Evolutionary conservation across 2,888 invertebrate species (phyloP).

Genomic region (Lasioglossum malachurum): DNA sequence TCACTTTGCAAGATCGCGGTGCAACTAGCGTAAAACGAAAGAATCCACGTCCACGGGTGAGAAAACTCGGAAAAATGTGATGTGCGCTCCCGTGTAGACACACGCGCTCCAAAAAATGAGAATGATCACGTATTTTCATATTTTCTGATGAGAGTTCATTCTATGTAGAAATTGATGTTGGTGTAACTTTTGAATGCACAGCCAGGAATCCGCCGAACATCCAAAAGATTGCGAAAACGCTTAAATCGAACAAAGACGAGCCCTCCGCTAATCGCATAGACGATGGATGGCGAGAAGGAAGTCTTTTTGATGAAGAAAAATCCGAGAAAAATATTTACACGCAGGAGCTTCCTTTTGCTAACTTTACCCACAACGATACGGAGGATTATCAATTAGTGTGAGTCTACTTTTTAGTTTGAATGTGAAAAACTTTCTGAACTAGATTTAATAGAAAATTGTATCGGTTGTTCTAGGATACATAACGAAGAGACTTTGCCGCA

Average conservation of each 20-base stretch:
- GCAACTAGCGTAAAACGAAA: constrained; percentile 45
- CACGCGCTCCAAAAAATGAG: neutral
- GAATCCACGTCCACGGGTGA: constrained; percentile 1
- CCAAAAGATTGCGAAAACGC: constrained; percentile 33
- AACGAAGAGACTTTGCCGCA: constrained; percentile 37
- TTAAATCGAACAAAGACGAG: constrained; percentile 36
- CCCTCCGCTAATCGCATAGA: constrained; percentile 29
- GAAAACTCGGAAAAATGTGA: constrained; percentile 5
- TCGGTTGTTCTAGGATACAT: constrained; percentile 38
- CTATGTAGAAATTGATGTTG: neutral
- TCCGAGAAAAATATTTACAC: constrained; percentile 30
- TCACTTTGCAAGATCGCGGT: constrained; percentile 34
- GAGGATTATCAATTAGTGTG: constrained; percentile 32
- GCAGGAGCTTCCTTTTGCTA: constrained; percentile 25
- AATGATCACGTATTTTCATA: neutral
- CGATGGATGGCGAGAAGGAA: constrained; percentile 61
- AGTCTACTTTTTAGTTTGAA: constrained; percentile 20
- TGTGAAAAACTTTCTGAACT: neutral
- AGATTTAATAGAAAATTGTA: neutral
- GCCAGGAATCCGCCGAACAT: constrained; percentile 49
- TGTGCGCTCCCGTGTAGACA: constrained; percentile 8
- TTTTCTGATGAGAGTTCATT: neutral
- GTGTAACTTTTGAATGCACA: constrained; percentile 22
- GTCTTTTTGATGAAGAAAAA: constrained; percentile 58
- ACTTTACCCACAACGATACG: constrained; percentile 53